phyloP scores from a whole-genome alignment of 2,113 vertebrate genomes.

The Arizona elegans region DNA sequence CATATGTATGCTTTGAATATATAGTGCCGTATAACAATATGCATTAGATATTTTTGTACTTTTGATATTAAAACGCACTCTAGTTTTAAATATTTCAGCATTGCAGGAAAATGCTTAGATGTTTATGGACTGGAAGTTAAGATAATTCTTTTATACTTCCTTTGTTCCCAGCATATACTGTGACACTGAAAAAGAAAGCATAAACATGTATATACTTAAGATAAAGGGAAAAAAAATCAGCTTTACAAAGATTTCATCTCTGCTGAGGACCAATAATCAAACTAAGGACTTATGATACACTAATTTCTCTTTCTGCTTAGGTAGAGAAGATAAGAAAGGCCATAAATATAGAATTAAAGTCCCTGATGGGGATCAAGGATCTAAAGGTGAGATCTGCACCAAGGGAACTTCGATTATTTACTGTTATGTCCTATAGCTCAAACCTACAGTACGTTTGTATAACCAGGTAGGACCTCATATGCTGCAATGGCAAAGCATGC shows the following conservation, averaged over 20 bases:
- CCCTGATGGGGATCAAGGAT: slow-evolving; percentile 58
- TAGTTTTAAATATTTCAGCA: background rate
- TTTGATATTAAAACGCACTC: background rate
- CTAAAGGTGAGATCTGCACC: slow-evolving; percentile 77
- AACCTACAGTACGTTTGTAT: background rate
- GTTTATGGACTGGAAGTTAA: background rate
- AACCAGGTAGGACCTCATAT: background rate
- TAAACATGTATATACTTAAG: background rate
- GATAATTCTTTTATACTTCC: background rate
- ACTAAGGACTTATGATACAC: background rate
- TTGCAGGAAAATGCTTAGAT: background rate
- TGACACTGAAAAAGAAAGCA: background rate
- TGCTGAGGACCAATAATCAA: background rate
- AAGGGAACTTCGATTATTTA: background rate
- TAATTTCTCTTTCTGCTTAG: slow-evolving; percentile 58
- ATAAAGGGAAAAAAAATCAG: background rate
- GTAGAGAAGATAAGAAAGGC: slow-evolving; percentile 87
- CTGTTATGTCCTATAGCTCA: background rate
- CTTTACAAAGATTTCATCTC: background rate
- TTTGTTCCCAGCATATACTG: background rate
- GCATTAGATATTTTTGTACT: background rate
- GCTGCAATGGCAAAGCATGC: background rate
- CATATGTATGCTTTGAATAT: background rate
- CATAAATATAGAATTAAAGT: slow-evolving; percentile 66
- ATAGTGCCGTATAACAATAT: background rate